Evolutionary conservation across 1,140 invertebrate species (phyloP), one percentile per base, ranked within the genome.

Genomic region (Meloidogyne exigua): DNA sequence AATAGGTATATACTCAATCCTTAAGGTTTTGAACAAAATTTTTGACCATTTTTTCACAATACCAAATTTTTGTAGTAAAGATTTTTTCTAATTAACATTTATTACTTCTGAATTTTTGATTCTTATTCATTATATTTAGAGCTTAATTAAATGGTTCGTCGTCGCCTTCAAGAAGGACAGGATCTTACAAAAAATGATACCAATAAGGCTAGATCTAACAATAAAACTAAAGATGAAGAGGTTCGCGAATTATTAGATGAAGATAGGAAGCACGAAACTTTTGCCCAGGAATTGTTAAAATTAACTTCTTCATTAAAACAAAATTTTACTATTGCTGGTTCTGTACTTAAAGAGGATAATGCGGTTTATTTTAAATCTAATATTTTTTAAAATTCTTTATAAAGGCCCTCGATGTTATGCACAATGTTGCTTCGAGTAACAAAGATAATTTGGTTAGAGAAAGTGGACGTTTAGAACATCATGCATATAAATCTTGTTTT

Each of bases 401-500:
- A n/a, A n/a, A 82, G 80, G 62, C 76, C 9, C 71, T 82, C 23
- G 64, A 65, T 64, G 65, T 68, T 62, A 85, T 84, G 84, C 82
- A 86, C 64, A 65, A 66, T 18, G 23, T 72, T 26, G 68, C 83
- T 12, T 77, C 82, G 10, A 64, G 68, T 32, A 84, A 84, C 67
- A 76, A 72, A n/a, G 39, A 44, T 13, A 82, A 82, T 32, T 64
- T 84, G n/a, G 75, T 68, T n/a, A n/a, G 76, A 32, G 83, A 85
- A 72, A 73, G 76, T 32, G 68, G 75, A 12, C 82, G 85, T 1
- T 70, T 87, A 2, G 84, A 75, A 49, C 81, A 83, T 74, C 79
- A 86, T 70, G 85, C 86, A 21, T 84, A 86, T 66, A 77, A 77
- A 67, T 87, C 84, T 25, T 87, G 86, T 49, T 83, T 85, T 57